Conservation (phyloP, 2,797 vertebrate species). For the Clarias pachynema region DNA sequence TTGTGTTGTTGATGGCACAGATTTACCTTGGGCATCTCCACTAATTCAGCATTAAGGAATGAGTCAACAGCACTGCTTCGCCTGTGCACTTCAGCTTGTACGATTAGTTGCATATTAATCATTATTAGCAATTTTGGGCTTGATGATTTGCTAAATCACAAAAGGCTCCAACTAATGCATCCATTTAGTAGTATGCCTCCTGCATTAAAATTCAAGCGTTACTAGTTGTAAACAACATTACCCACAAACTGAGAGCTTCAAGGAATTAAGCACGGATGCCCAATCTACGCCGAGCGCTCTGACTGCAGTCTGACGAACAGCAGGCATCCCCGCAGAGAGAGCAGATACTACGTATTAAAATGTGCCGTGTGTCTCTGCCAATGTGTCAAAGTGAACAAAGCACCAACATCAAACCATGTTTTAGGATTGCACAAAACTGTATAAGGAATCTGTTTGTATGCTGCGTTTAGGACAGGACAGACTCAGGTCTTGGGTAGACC, state of each 20-base stretch:
- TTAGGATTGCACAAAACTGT: not conserved
- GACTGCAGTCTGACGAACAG: constrained; percentile 34
- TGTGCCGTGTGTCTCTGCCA: constrained; percentile 13
- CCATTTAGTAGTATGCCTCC: constrained; percentile 36
- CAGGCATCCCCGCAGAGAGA: constrained; percentile 35
- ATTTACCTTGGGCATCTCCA: constrained; percentile 28
- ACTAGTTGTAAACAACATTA: constrained; percentile 39
- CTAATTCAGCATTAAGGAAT: not conserved
- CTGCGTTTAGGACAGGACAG: not conserved
- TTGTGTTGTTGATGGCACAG: constrained; percentile 39
- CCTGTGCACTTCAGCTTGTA: constrained; percentile 17
- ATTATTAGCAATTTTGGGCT: constrained; percentile 30
- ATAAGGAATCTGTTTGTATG: not conserved
- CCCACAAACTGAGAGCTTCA: constrained; percentile 33
- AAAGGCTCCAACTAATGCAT: constrained; percentile 36
- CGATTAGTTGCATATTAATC: constrained; percentile 38
- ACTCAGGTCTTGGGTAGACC: not conserved
- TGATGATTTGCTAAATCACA: constrained; percentile 32
- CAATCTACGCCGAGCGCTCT: constrained; percentile 31
- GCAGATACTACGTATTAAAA: constrained; percentile 20
- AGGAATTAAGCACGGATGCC: constrained; percentile 30
- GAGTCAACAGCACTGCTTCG: constrained; percentile 17
- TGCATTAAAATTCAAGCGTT: constrained; percentile 37
- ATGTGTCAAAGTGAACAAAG: constrained; percentile 19
- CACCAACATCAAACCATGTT: not conserved